Evolutionary conservation across 2,888 invertebrate genomes (phyloP).

Genomic region (Hypercompe scribonia): DNA sequence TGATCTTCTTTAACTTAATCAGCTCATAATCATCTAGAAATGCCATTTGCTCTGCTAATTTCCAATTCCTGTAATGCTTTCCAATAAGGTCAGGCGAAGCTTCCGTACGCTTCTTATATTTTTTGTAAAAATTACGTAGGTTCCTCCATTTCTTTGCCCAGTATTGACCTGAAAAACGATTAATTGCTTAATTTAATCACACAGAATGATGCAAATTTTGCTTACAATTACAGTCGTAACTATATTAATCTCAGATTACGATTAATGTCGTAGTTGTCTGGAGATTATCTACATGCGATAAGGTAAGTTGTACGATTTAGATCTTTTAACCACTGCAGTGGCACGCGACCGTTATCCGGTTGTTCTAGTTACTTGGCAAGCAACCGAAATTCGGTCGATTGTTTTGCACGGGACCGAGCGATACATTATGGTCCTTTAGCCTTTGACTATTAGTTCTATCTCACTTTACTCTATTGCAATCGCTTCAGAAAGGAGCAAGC

Average conservation of each 20-base stretch:
- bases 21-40: constrained; percentile 1
- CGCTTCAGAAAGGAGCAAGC: too few species aligned
- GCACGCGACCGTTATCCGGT: too few species aligned
- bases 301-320: neutral
- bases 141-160: constrained; percentile 2
- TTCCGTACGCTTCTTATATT: neutral
- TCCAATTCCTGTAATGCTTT: neutral
- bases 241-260: neutral
- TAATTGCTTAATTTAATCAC: neutral
- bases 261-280: neutral
- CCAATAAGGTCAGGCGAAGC: neutral
- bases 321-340: too few species aligned
- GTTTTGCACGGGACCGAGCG: too few species aligned
- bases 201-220: neutral
- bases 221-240: neutral
- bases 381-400: too few species aligned
- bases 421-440: too few species aligned
- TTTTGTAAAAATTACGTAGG: neutral
- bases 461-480: too few species aligned
- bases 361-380: too few species aligned
- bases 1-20: neutral
- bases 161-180: constrained; percentile 3
- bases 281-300: neutral
- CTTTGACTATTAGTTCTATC: too few species aligned
- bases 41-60: constrained; percentile 3